A percentile compares a stretch with the other conserved stretches of the same genome.
These are phyloP conservation scores for Amblyornis subalaris DNA, from an alignment of 2,113 vertebrate genomes.

Conservation along the genomic window DNA sequence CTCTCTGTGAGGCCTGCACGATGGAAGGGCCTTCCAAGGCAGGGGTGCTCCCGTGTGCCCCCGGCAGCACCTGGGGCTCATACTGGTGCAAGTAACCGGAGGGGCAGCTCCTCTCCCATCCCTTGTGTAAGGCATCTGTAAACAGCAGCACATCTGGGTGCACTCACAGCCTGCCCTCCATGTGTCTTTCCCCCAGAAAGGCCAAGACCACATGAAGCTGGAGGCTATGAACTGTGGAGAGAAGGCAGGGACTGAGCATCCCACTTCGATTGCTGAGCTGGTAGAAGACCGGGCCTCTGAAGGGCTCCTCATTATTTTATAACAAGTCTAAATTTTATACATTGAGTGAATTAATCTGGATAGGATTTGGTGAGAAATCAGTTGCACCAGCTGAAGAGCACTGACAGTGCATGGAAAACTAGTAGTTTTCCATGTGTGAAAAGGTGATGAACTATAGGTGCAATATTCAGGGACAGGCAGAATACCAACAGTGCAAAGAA, in stretches of 20 bases:
- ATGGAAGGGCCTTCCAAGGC: neutral
- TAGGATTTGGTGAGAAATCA: neutral
- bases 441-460: neutral
- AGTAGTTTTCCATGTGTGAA: neutral
- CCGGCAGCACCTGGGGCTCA: accelerated
- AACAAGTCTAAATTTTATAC: neutral
- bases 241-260: neutral
- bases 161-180: neutral
- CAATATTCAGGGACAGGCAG: neutral
- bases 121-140: neutral
- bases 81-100: neutral
- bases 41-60: accelerated
- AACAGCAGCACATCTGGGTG: neutral
- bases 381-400: neutral
- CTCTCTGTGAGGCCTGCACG: accelerated
- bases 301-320: neutral
- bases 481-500: neutral
- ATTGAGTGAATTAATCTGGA: neutral
- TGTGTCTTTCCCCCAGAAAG: neutral
- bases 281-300: neutral
- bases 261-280: neutral
- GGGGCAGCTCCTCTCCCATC: neutral
- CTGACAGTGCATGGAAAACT: neutral
- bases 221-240: neutral
- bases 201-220: neutral